Evolutionary conservation across 2,888 invertebrate genomes (phyloP).

Genomic region (Rosalia funebris): DNA sequence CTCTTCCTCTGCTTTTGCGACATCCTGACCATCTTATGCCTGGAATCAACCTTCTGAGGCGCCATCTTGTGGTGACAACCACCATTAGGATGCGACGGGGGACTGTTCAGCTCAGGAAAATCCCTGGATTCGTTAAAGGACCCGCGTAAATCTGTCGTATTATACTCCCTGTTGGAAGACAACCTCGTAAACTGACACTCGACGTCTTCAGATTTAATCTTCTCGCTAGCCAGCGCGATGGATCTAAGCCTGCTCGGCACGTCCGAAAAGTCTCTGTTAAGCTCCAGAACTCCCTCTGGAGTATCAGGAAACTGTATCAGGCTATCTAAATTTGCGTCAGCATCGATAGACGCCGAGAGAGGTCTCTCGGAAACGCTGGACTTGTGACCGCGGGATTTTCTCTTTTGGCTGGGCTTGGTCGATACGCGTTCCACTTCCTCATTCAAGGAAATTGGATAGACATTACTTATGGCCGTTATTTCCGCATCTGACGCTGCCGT

Average conservation of each 20-base stretch:
- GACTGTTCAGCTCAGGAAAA: slow-evolving; percentile 57
- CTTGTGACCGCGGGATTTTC: slow-evolving; percentile 41
- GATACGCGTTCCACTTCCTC: slow-evolving; percentile 57
- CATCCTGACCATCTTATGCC: slow-evolving; percentile 63
- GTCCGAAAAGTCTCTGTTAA: slow-evolving; percentile 10
- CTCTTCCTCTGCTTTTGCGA: slow-evolving; percentile 75
- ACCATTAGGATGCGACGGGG: slow-evolving; percentile 32
- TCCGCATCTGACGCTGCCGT: slow-evolving; percentile 71
- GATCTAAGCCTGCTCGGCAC: slow-evolving; percentile 50
- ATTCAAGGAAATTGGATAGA: slow-evolving; percentile 65
- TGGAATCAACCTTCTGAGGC: slow-evolving; percentile 51
- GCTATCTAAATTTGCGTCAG: slow-evolving; percentile 30
- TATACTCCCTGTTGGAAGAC: slow-evolving; percentile 23
- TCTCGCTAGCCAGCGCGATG: slow-evolving; percentile 52
- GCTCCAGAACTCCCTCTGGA: slow-evolving; percentile 27
- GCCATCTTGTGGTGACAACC: slow-evolving; percentile 23
- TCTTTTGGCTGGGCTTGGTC: slow-evolving; percentile 42
- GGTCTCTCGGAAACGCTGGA: slow-evolving; percentile 31
- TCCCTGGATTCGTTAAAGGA: slow-evolving; percentile 50
- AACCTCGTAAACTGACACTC: slow-evolving; percentile 46
- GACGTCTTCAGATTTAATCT: slow-evolving; percentile 45
- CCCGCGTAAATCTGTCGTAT: slow-evolving; percentile 30
- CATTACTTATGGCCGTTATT: slow-evolving; percentile 63
- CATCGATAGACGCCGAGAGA: slow-evolving; percentile 18
- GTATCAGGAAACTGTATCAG: slow-evolving; percentile 46